Percentiles rank a stretch among this genome's conserved stretches.
phyloP scores from a whole-genome alignment of 2,888 invertebrate genomes.

The Tineola bisselliella region DNA sequence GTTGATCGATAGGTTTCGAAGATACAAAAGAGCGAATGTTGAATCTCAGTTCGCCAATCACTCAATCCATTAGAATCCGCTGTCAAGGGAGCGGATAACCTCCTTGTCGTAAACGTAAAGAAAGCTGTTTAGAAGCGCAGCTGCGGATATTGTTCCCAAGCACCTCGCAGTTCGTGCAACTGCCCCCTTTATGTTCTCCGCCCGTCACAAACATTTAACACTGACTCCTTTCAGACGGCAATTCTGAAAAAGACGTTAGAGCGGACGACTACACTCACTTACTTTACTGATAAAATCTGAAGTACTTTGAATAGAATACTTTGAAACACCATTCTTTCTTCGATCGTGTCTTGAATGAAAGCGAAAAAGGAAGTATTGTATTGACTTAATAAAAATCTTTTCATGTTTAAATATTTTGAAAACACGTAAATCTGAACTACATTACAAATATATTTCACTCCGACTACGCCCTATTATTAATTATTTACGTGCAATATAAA shows the following conservation, averaged over 20 bases:
- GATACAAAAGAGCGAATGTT: neutral
- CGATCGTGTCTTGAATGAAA: slow-evolving; percentile 10
- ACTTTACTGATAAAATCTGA: slow-evolving; percentile 33
- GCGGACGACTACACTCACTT: slow-evolving; percentile 10
- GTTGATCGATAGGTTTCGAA: neutral
- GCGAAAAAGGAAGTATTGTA: neutral
- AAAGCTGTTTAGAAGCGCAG: slow-evolving; percentile 21
- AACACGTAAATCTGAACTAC: neutral
- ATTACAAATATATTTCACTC: too few relatives aligned
- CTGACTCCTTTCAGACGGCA: slow-evolving; percentile 38
- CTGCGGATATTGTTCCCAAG: slow-evolving; percentile 16
- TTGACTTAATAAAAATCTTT: neutral
- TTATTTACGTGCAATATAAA: neutral
- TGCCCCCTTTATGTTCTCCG: slow-evolving; percentile 17
- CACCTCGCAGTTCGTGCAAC: slow-evolving; percentile 14
- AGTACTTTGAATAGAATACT: slow-evolving; percentile 17
- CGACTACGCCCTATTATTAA: too few relatives aligned
- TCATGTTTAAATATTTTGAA: neutral
- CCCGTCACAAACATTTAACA: slow-evolving; percentile 43
- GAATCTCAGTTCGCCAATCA: slow-evolving; percentile 12
- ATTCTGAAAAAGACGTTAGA: slow-evolving; percentile 27
- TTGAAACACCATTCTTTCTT: slow-evolving; percentile 11
- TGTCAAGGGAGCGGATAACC: slow-evolving; percentile 7
- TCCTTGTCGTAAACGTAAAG: slow-evolving; percentile 19
- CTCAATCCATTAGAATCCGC: slow-evolving; percentile 11